phyloP scores from a whole-genome alignment of 2,888 invertebrate genomes.

The Nomada ferruginata region DNA sequence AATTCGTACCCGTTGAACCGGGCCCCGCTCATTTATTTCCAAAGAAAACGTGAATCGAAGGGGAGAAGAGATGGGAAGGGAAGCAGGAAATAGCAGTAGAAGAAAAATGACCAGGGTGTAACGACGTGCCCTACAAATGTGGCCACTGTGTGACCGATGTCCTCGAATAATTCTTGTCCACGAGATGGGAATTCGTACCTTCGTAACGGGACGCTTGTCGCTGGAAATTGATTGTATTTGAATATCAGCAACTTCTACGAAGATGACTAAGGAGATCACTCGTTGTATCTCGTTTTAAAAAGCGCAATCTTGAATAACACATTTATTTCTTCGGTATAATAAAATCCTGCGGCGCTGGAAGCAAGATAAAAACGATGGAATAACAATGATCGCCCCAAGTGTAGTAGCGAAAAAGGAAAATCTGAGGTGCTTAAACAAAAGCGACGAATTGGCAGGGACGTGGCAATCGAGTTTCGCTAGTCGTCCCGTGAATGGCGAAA shows the following conservation, averaged over 20 bases:
- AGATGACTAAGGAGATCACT: background rate
- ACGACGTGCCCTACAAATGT: constrained; percentile 59
- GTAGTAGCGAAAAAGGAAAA: background rate
- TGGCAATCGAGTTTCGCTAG: constrained; percentile 33
- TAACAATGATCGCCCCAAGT: constrained; percentile 6
- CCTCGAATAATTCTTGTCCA: constrained; percentile 49
- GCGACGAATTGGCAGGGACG: constrained; percentile 3
- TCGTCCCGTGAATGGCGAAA: constrained; percentile 40
- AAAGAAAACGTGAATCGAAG: constrained; percentile 21
- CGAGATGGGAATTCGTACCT: constrained; percentile 39
- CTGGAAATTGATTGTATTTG: constrained; percentile 4
- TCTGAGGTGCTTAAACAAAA: background rate
- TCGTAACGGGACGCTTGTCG: background rate
- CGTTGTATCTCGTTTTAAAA: background rate
- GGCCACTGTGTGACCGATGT: constrained; percentile 58
- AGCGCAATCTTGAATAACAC: too few relatives aligned
- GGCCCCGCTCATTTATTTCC: constrained; percentile 48
- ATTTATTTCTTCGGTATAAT: too few relatives aligned
- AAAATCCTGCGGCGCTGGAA: background rate
- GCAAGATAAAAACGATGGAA: background rate
- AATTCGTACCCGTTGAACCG: constrained; percentile 55
- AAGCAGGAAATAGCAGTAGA: constrained; percentile 51
- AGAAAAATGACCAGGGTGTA: constrained; percentile 65
- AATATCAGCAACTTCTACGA: background rate
- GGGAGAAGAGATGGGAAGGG: background rate